Evolutionary conservation across 2,888 invertebrate species (phyloP).

Genomic region (Parelbella ahira): DNA sequence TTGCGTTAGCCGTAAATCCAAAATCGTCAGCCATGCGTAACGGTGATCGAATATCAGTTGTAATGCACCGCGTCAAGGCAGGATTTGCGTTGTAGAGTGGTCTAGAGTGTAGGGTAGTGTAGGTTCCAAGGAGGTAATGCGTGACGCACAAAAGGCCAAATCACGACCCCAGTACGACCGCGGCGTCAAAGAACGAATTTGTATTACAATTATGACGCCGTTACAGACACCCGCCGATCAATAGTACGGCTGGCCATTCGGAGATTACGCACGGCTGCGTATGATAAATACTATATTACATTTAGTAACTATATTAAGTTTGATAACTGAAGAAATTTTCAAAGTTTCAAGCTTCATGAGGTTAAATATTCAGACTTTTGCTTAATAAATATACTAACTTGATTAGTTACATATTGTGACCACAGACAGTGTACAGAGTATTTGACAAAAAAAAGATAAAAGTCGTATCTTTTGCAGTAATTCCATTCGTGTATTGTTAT

Average conservation of each 20-base stretch:
- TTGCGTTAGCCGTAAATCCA: slow-evolving; percentile 56
- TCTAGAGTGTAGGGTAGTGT: slow-evolving; percentile 48
- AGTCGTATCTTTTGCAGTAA: too few relatives aligned
- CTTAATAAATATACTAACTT: too few relatives aligned
- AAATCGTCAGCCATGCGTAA: slow-evolving; percentile 48
- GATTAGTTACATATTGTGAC: too few relatives aligned
- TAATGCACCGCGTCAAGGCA: slow-evolving; percentile 39
- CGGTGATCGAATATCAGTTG: slow-evolving; percentile 27
- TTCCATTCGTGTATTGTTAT: too few relatives aligned
- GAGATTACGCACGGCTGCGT: slow-evolving; percentile 9
- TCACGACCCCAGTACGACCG: slow-evolving; percentile 66
- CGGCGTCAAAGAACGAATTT: slow-evolving; percentile 75
- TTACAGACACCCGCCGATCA: slow-evolving; percentile 43
- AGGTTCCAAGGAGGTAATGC: slow-evolving; percentile 77
- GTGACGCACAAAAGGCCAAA: slow-evolving; percentile 79
- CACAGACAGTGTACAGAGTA: too few relatives aligned
- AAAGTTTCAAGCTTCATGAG: too few relatives aligned
- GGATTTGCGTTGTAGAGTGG: slow-evolving; percentile 36
- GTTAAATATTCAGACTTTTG: too few relatives aligned
- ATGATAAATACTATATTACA: too few relatives aligned
- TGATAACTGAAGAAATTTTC: too few relatives aligned
- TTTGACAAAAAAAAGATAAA: too few relatives aligned
- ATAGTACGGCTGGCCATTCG: slow-evolving; percentile 36
- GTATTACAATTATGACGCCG: slow-evolving; percentile 77
- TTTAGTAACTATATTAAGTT: too few relatives aligned